These are phyloP conservation scores for Astreopora myriophthalma DNA, from an alignment of 64 coral and sea anemone genomes.

Conservation along the genomic window DNA sequence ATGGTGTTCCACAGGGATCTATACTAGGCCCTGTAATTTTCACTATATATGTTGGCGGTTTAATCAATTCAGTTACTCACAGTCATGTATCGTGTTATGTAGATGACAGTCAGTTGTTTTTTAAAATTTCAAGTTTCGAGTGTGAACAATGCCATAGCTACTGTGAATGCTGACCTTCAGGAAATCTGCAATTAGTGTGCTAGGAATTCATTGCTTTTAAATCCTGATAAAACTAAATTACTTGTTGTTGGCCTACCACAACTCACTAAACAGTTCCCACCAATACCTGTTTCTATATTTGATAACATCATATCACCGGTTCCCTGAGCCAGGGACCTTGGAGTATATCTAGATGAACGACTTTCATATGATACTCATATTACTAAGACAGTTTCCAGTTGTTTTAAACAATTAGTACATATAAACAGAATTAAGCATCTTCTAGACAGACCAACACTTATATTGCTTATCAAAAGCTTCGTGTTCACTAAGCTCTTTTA, in stretches of 20 bases:
- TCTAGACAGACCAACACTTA: neutral
- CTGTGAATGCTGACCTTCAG: neutral
- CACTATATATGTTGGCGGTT: no score
- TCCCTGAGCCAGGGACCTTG: neutral
- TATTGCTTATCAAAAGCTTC: neutral
- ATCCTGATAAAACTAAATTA: neutral
- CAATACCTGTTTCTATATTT: neutral
- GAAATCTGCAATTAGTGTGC: neutral
- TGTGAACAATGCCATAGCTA: neutral
- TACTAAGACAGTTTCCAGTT: neutral
- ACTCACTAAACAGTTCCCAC: conserved; percentile 5
- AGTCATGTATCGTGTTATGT: no score
- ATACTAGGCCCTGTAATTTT: no score
- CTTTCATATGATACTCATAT: neutral
- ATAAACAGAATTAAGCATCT: neutral
- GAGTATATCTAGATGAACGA: neutral
- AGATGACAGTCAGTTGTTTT: no score
- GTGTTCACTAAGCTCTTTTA: neutral
- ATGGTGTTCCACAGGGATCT: no score
- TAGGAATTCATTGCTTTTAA: neutral
- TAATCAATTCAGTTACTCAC: no score
- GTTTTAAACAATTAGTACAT: neutral
- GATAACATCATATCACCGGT: neutral
- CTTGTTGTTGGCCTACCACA: neutral
- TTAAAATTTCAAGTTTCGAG: no score